These are phyloP conservation scores for Dinothrombium tinctorium DNA, from an alignment of 1,140 invertebrate genomes.

Conservation along the genomic window DNA sequence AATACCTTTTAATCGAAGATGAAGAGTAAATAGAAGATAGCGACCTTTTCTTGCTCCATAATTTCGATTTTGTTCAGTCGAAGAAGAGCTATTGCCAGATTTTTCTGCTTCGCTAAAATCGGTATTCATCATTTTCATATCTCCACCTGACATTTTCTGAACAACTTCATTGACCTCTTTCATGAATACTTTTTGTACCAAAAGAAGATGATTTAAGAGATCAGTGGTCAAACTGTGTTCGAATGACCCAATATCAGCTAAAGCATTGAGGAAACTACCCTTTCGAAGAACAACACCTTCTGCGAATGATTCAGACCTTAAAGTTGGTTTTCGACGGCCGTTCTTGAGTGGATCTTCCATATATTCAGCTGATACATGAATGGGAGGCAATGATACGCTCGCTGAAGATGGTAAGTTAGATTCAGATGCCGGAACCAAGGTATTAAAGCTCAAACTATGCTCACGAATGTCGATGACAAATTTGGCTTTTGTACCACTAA, in stretches of 20 bases:
- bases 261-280: conserved; percentile 69
- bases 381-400: conserved; percentile 65
- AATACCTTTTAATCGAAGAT: conserved; percentile 68
- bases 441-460: conserved; percentile 79
- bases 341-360: conserved; percentile 26
- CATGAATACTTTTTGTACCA: conserved; percentile 98
- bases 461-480: conserved; percentile 78
- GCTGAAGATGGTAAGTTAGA: conserved; percentile 77
- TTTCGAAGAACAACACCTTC: conserved; percentile 67
- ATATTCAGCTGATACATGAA: conserved; percentile 70
- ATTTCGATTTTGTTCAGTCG: conserved; percentile 21
- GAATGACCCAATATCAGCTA: conserved; percentile 78
- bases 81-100: conserved; percentile 25
- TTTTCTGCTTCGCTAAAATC: conserved; percentile 57
- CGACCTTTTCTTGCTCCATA: not conserved
- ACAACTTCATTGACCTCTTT: conserved; percentile 93
- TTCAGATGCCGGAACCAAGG: conserved; percentile 51
- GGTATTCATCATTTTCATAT: conserved; percentile 38
- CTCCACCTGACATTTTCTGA: conserved; percentile 84
- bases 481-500: conserved; percentile 75
- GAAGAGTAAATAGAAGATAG: conserved; percentile 55
- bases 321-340: not conserved
- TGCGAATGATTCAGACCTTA: conserved; percentile 16
- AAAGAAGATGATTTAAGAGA: conserved; percentile 87
- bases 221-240: conserved; percentile 92